phyloP scores from a whole-genome alignment of 2,113 vertebrate species.

The Dipodomys ordii region DNA sequence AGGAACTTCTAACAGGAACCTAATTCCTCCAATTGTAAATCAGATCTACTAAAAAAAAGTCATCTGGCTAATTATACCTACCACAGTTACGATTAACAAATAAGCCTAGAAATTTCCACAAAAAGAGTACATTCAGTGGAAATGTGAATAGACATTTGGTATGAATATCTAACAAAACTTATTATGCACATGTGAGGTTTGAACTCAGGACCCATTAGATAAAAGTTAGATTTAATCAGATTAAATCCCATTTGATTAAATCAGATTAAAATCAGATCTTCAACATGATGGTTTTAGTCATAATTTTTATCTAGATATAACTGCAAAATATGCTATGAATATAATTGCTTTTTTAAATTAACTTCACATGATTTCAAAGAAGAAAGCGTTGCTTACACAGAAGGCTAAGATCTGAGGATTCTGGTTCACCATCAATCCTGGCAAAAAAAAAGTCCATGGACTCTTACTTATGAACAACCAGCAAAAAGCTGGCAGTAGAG shows the following conservation, averaged over 20 bases:
- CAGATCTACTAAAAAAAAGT: slow-evolving; percentile 19
- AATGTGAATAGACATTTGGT: neutral
- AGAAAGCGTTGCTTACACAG: neutral
- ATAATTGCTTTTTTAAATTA: neutral
- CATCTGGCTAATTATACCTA: neutral
- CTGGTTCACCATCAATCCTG: too few relatives aligned
- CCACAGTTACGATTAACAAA: slow-evolving; percentile 4
- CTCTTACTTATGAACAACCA: too few relatives aligned
- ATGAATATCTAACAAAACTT: neutral
- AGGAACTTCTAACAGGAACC: neutral
- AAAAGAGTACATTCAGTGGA: neutral
- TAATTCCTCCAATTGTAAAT: neutral
- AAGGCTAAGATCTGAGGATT: too few relatives aligned
- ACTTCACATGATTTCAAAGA: neutral
- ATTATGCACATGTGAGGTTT: neutral
- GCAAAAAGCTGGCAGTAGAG: too few relatives aligned
- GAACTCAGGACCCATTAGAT: too few relatives aligned
- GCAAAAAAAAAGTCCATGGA: too few relatives aligned
- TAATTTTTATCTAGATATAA: neutral
- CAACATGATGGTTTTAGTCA: neutral
- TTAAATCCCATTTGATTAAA: too few relatives aligned
- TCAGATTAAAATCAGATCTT: too few relatives aligned
- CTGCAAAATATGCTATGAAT: neutral
- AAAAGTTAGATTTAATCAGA: too few relatives aligned
- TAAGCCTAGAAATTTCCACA: neutral